These are phyloP conservation scores for Mirza zaza DNA, from an alignment of 2,113 vertebrate species.

Conservation along the genomic window DNA sequence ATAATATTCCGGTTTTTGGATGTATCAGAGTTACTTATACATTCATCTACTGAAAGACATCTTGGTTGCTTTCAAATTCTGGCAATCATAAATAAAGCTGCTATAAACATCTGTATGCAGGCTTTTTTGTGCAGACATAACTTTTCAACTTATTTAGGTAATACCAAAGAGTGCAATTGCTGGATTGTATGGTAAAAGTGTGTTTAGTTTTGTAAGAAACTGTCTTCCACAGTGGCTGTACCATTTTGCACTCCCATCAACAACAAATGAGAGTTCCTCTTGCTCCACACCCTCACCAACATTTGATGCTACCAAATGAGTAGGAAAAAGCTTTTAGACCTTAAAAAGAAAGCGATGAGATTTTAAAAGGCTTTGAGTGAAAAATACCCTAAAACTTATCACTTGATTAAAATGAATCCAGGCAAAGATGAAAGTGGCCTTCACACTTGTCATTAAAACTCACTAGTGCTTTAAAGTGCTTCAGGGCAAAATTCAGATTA, in stretches of 20 bases:
- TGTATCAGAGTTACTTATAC: background rate
- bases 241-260: background rate
- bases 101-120: background rate
- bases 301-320: background rate
- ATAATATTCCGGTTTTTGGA: background rate
- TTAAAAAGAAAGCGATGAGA: background rate
- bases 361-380: background rate
- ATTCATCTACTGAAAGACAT: background rate
- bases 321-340: background rate
- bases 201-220: background rate
- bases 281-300: background rate
- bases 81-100: background rate
- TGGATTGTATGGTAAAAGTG: background rate
- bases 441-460: background rate
- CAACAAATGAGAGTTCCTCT: background rate
- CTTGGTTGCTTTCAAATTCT: background rate
- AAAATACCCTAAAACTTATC: background rate
- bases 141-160: background rate
- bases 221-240: background rate
- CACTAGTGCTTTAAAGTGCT: background rate
- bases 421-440: background rate
- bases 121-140: background rate
- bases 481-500: background rate
- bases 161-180: background rate
- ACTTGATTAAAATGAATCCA: background rate